phyloP scores from a whole-genome alignment of 2,113 vertebrate species.

The Mobula hypostoma region DNA sequence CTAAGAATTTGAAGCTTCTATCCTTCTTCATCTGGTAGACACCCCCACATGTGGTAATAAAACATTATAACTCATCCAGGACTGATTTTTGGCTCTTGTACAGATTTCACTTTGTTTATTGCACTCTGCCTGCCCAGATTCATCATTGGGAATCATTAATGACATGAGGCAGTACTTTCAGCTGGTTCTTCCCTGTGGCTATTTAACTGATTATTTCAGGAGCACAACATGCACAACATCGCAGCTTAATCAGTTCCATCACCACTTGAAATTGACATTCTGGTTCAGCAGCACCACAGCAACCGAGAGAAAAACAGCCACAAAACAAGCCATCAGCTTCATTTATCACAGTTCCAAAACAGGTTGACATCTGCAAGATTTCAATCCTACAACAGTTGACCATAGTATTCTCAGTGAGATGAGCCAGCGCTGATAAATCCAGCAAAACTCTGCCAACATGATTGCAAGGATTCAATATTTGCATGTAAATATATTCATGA shows the following conservation, averaged over 20 bases:
- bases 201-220: conserved; percentile 26
- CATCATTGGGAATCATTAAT: neutral
- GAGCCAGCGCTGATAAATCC: neutral
- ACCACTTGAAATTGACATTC: neutral
- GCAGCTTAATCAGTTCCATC: neutral
- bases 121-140: neutral
- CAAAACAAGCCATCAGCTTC: neutral
- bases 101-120: neutral
- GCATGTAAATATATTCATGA: neutral
- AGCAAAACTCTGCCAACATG: neutral
- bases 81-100: conserved; percentile 14
- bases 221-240: neutral
- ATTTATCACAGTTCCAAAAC: neutral
- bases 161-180: neutral
- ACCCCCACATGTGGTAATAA: conserved; percentile 26
- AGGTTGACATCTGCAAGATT: neutral
- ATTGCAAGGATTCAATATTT: neutral
- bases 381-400: neutral
- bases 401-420: neutral
- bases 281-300: neutral
- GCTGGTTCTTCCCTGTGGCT: conserved; percentile 16
- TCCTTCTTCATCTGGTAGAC: neutral
- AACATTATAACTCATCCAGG: conserved; percentile 25
- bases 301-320: neutral
- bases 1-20: conserved; percentile 24